Evolutionary conservation across 2,113 vertebrate genomes (phyloP), one percentile per base, ranked within the genome.

Genomic region (Siphamia tubifer): DNA sequence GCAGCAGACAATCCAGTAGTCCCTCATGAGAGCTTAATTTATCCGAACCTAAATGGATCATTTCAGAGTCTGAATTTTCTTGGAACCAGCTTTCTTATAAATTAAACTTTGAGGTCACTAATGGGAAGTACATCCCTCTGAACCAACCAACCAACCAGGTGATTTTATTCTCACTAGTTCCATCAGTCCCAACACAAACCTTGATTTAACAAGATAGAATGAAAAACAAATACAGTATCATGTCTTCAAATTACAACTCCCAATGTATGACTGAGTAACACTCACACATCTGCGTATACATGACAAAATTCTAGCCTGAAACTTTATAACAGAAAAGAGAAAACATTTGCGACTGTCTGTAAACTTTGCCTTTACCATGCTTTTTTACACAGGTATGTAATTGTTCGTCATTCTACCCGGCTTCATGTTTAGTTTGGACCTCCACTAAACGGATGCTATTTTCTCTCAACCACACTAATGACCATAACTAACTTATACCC

Each of bases 401-500:
- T 15, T 23, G 56, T 69, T 68, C 44, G 32, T 75, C 67, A 57
- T n/a, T n/a, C 40, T 39, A 20, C 34, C 31, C 30, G 0, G n/a
- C 44, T 51, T 32, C 11, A 19, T 35, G 16, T 66, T 52, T 25
- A 52, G 9, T 24, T 21, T 23, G 28, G 20, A 53, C 39, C 62
- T 16, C 31, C 32, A 44, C 67, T 68, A 70, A 79, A 77, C 56
- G 55, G 53, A 72, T 53, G 51, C 45, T 49, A 34, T 68, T 70
- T 47, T 28, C 62, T 40, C 53, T 58, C 36, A 55, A 81, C 66
- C 66, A 36, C 52, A 81, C 81, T 89, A 89, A 89, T 87, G 58
- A 77, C 77, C 72, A 76, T 75, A 83, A 88, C 74, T 81, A 77
- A 84, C 77, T 83, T 86, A 78, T 82, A 75, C 30, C 31, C 47